Percentiles rank a stretch among this genome's conserved stretches.
phyloP scores from a whole-genome alignment of 2,797 vertebrate genomes.

The Enteromius anoplus region DNA sequence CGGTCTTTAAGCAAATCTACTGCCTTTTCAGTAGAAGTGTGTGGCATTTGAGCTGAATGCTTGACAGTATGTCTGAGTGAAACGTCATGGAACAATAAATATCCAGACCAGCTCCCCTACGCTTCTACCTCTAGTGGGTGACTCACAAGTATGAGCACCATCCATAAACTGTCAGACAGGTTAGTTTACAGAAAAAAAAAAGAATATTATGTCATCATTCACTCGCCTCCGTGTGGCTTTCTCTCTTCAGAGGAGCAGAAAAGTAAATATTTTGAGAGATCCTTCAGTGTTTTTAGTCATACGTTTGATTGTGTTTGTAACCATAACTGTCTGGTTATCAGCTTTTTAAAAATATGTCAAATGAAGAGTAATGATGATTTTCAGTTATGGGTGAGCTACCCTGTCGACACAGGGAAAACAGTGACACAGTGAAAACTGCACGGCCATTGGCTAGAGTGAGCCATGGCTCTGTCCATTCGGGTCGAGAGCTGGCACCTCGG shows the following conservation, averaged over 20 bases:
- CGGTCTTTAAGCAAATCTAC: constrained; percentile 1
- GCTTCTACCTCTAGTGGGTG: constrained; percentile 1
- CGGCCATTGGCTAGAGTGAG: too few species aligned
- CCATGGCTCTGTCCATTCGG: too few species aligned
- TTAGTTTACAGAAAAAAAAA: neutral
- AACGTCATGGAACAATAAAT: constrained; percentile 1
- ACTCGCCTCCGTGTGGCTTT: neutral
- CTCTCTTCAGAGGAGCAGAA: neutral
- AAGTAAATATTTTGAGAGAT: neutral
- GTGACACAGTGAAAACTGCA: too few species aligned
- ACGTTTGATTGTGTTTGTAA: neutral
- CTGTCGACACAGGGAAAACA: too few species aligned
- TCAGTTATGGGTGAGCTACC: neutral
- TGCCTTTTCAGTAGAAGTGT: constrained; percentile 1
- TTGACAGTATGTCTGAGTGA: constrained; percentile 58
- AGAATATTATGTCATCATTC: neutral
- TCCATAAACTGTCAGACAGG: neutral
- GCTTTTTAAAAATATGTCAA: neutral
- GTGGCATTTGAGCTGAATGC: constrained; percentile 20
- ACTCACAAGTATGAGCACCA: constrained; percentile 5
- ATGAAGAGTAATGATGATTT: neutral
- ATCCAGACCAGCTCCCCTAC: constrained; percentile 23
- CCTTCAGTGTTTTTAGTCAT: neutral
- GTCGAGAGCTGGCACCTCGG: too few species aligned
- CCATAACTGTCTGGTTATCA: neutral